Base-by-base conservation (phyloP, 2,113 vertebrate genomes). In the Tachuris rubrigastra region DNA sequence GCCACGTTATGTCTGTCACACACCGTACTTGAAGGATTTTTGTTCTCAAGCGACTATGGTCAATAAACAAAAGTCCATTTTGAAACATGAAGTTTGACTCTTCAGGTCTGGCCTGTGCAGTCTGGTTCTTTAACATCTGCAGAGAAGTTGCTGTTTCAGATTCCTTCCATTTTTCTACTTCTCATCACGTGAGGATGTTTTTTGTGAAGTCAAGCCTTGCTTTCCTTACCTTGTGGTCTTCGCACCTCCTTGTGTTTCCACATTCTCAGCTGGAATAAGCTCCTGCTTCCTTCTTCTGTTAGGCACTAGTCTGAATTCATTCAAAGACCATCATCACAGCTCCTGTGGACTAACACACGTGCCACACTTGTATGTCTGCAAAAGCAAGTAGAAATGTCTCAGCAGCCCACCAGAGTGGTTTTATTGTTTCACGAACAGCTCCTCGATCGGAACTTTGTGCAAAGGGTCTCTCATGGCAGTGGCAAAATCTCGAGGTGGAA, bases 361-460 rank as follows among this genome's bases (percentile, higher is more conserved):
- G 22, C 49, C 27, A 14, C 42, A 42, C 27, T 80, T 7, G 8
- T 17, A 46, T 22, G 19, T 91, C 58, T 83, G 76, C 79, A 93
- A 90, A 88, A 80, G 66, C 74, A 82, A 94, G 94, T 47, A 47
- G 90, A 91, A 95, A 85, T 8, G 47, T 90, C 50, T 81, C 87
- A 87, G 69, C 50, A 77, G 89, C 35, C 53, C 78, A 80, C 47
- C 60, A 93, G 81, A 82, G 56, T 56, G 74, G 60, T 77, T 96
- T 89, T 42, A 81, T 85, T 74, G 74, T 93, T 85, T 31, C 5
- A 3, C 2, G 37, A 85, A 58, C 60, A 72, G 66, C 63, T 95
- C 63, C 80, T 93, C 65, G 16, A 65, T 44, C 33, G 65, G 73
- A 87, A 39, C 74, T 74, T 75, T 86, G 52, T 90, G 69, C 46